Conservation (phyloP, 2,888 invertebrate genomes). For the Eumerus sabulonum region DNA sequence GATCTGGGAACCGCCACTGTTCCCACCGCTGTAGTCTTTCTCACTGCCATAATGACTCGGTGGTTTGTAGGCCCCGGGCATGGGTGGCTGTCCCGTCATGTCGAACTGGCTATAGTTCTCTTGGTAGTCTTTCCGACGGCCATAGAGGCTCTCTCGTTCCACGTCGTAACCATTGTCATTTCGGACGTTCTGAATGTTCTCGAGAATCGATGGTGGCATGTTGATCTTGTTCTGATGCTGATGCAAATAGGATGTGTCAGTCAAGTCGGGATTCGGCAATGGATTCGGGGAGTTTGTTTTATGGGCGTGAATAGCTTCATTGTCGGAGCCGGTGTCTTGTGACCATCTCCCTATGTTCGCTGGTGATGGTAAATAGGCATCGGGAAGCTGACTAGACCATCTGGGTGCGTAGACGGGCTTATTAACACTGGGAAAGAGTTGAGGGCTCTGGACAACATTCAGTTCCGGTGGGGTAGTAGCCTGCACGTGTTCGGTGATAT, state of each 20-base stretch:
- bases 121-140: slow-evolving; percentile 75
- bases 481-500: slow-evolving; percentile 81
- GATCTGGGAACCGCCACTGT: slow-evolving; percentile 75
- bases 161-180: slow-evolving; percentile 76
- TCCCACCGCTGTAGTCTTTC: slow-evolving; percentile 74
- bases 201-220: slow-evolving; percentile 81
- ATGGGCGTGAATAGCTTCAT: slow-evolving; percentile 82
- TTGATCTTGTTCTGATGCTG: slow-evolving; percentile 80
- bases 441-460: slow-evolving; percentile 84
- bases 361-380: slow-evolving; percentile 82
- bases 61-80: slow-evolving; percentile 74
- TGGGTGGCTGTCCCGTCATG: slow-evolving; percentile 63
- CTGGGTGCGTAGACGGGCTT: slow-evolving; percentile 83
- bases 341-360: slow-evolving; percentile 85
- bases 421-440: slow-evolving; percentile 84
- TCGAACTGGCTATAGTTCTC: slow-evolving; percentile 77
- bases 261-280: slow-evolving; percentile 88
- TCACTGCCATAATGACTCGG: slow-evolving; percentile 78
- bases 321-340: slow-evolving; percentile 88
- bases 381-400: slow-evolving; percentile 85
- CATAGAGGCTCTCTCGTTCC: slow-evolving; percentile 75
- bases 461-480: slow-evolving; percentile 83
- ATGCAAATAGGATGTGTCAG: slow-evolving; percentile 82
- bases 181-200: slow-evolving; percentile 82
- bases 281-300: slow-evolving; percentile 85